Percentiles rank a stretch among this genome's conserved stretches.
Evolutionary conservation across 2,888 invertebrate species (phyloP).

Genomic region (Synergus gifuensis): DNA sequence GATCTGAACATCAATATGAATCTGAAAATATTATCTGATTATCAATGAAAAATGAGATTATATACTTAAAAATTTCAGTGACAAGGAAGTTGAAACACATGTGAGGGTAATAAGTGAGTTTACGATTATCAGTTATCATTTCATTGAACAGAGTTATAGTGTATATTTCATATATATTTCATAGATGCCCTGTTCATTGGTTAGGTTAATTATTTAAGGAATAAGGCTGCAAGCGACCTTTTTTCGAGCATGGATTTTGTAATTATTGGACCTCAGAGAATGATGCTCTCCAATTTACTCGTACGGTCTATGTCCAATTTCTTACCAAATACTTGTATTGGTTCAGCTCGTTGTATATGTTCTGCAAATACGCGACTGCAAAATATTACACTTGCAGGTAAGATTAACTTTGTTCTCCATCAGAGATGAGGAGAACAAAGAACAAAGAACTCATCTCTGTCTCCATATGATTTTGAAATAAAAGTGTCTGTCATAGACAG

Average conservation of each 20-base stretch:
- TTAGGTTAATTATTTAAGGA: not conserved
- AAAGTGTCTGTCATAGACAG: not conserved
- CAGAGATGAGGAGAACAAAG: too few relatives aligned
- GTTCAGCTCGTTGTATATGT: not conserved
- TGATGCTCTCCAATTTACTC: constrained; percentile 20
- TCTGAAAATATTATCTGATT: not conserved
- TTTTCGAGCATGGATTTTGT: constrained; percentile 15
- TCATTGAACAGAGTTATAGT: too few relatives aligned
- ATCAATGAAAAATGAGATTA: not conserved
- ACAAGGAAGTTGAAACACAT: not conserved
- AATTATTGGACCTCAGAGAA: constrained; percentile 15
- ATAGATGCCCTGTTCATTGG: not conserved
- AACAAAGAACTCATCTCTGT: too few relatives aligned
- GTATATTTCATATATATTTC: too few relatives aligned
- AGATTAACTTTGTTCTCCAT: not conserved
- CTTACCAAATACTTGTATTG: constrained; percentile 1
- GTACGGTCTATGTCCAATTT: not conserved
- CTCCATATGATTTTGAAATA: not conserved
- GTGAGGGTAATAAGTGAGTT: not conserved
- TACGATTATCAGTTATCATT: not conserved
- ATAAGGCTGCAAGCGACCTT: not conserved
- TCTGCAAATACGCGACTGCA: constrained; percentile 5
- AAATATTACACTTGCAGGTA: constrained; percentile 3
- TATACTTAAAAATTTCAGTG: not conserved
- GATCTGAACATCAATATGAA: not conserved